Conservation (phyloP, 2,888 invertebrate genomes). For the Anoplius nigerrimus region DNA sequence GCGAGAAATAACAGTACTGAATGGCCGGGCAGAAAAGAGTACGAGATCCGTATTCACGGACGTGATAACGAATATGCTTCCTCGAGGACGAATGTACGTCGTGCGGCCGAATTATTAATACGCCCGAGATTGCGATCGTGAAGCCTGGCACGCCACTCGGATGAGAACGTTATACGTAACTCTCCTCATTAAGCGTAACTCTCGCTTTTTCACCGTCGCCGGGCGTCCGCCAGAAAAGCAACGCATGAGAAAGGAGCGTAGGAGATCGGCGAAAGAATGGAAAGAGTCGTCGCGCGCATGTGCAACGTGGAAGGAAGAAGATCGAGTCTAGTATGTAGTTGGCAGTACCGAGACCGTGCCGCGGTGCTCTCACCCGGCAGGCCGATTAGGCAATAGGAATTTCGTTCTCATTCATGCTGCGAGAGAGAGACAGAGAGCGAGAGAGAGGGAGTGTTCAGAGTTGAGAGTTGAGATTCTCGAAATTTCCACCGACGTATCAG, state of each 20-base stretch:
- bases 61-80: too few species aligned
- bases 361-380: background rate
- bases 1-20: too few species aligned
- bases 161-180: slow-evolving; percentile 19
- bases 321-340: background rate
- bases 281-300: background rate
- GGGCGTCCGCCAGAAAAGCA: too few species aligned
- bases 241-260: background rate
- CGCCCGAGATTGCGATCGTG: too few species aligned
- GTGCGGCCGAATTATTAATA: too few species aligned
- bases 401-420: slow-evolving; percentile 46
- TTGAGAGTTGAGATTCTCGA: slow-evolving; percentile 40
- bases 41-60: too few species aligned
- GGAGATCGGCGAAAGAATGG: slow-evolving; percentile 6
- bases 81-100: too few species aligned
- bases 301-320: background rate
- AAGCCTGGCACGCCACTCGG: too few species aligned
- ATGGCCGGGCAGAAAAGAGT: too few species aligned
- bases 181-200: slow-evolving; percentile 44
- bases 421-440: slow-evolving; percentile 2
- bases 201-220: slow-evolving; percentile 41
- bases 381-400: slow-evolving; percentile 48
- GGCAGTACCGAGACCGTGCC: background rate
- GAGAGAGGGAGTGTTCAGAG: too few species aligned
- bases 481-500: slow-evolving; percentile 41